phyloP scores from a whole-genome alignment of 2,888 invertebrate species.

The Erpobdella octoculata region DNA sequence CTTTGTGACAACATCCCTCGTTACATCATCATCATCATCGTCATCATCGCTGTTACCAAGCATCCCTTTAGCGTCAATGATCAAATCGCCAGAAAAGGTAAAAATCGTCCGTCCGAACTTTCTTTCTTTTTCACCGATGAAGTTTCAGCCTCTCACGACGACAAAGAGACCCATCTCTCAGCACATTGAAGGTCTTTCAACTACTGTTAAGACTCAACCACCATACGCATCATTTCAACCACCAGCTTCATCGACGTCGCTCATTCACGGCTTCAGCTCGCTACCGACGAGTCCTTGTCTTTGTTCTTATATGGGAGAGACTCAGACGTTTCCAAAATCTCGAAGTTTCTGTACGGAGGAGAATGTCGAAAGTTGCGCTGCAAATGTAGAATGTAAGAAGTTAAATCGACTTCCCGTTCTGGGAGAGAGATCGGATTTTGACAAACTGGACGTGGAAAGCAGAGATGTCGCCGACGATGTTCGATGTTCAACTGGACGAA shows the following conservation, averaged over 20 bases:
- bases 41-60: neutral
- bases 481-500: too few species aligned
- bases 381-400: too few species aligned
- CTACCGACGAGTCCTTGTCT: neutral
- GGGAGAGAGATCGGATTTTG: too few species aligned
- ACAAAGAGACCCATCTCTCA: neutral
- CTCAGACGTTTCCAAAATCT: neutral
- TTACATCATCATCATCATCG: neutral
- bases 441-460: constrained; percentile 6
- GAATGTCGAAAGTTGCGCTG: neutral
- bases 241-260: neutral
- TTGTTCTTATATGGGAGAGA: neutral
- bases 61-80: neutral
- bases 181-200: neutral
- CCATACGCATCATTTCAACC: neutral
- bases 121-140: neutral
- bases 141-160: neutral
- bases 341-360: neutral
- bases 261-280: neutral
- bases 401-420: too few species aligned
- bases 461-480: constrained; percentile 1
- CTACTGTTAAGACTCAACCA: too few species aligned
- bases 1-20: neutral
- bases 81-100: neutral
- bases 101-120: neutral